These are phyloP conservation scores for Batillaria attramentaria DNA, from an alignment of 1,140 invertebrate genomes.

Conservation along the genomic window DNA sequence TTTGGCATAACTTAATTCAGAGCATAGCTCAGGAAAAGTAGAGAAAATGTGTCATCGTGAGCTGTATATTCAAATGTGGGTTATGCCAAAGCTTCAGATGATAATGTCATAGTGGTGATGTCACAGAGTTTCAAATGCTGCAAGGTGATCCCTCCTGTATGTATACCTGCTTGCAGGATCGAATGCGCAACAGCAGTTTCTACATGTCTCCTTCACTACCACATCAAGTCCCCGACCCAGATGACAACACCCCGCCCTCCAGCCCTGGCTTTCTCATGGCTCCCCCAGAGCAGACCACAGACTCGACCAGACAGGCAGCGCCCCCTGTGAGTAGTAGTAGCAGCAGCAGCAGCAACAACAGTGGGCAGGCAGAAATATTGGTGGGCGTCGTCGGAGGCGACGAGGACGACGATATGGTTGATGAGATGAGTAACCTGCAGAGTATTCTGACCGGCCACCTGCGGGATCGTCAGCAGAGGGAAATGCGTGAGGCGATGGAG, in stretches of 20 bases:
- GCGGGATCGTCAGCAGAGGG: conserved; percentile 28
- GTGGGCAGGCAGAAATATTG: background rate
- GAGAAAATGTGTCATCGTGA: too few relatives aligned
- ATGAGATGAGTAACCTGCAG: too few relatives aligned
- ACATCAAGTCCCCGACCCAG: conserved; percentile 16
- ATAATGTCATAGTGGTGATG: too few relatives aligned
- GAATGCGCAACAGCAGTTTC: conserved; percentile 25
- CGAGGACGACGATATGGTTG: background rate
- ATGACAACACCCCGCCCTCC: conserved; percentile 5
- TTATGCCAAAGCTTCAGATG: too few relatives aligned
- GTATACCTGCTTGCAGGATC: conserved; percentile 11
- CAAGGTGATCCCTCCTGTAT: background rate
- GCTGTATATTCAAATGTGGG: too few relatives aligned
- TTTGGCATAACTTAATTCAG: too few relatives aligned
- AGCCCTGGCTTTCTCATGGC: background rate
- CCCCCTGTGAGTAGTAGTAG: background rate
- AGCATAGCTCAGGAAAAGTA: too few relatives aligned
- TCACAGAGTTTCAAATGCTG: background rate
- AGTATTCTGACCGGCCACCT: conserved; percentile 5
- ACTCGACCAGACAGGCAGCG: background rate
- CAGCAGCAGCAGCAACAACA: background rate
- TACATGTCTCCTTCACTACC: background rate
- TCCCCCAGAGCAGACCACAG: background rate
- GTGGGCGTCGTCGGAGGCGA: background rate
- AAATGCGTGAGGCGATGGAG: conserved; percentile 32